phyloP scores from a whole-genome alignment of 2,113 vertebrate species.

The Hyperopisus bebe region DNA sequence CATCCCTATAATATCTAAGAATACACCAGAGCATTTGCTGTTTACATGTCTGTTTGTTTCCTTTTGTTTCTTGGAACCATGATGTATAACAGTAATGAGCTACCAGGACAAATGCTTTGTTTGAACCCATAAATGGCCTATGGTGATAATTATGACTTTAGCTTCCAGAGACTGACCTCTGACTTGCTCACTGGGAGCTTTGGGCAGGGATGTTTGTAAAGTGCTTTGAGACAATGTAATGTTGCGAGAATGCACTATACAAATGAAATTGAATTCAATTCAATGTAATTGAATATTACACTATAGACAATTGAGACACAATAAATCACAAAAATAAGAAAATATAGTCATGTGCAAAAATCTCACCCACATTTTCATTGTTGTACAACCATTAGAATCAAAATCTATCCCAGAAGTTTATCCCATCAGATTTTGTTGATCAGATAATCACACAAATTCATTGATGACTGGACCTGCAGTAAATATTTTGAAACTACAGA shows the following conservation, averaged over 20 bases:
- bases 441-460: background rate
- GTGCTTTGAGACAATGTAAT: background rate
- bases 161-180: background rate
- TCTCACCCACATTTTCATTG: background rate
- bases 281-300: background rate
- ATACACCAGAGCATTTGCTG: constrained; percentile 9
- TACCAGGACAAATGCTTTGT: background rate
- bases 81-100: constrained; percentile 18
- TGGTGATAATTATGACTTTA: background rate
- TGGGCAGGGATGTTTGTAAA: background rate
- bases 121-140: background rate
- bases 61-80: constrained; percentile 6
- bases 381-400: background rate
- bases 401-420: background rate
- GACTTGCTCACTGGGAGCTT: background rate
- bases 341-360: background rate
- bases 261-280: background rate
- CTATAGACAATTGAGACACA: background rate
- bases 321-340: background rate
- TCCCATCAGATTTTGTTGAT: background rate
- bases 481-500: background rate
- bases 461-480: background rate
- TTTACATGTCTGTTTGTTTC: background rate
- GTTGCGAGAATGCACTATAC: background rate
- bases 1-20: constrained; percentile 20